Evolutionary conservation across 2,797 vertebrate species (phyloP).

Genomic region (Cynopterus sphinx): DNA sequence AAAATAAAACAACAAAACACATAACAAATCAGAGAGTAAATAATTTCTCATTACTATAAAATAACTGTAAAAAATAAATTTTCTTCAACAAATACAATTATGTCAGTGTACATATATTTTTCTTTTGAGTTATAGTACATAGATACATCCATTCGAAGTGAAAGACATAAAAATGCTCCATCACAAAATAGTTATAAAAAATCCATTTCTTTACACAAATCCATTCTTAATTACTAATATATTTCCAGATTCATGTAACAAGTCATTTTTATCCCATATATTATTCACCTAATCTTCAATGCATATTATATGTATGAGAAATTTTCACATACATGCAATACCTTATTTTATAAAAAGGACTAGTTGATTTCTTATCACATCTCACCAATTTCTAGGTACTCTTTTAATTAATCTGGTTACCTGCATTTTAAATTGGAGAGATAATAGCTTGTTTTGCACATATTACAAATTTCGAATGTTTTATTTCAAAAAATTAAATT

Average conservation of each 20-base stretch:
- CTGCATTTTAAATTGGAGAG: slow-evolving; percentile 7
- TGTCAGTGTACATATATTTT: neutral
- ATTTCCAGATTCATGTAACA: neutral
- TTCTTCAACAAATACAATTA: slow-evolving; percentile 38
- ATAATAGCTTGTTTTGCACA: neutral
- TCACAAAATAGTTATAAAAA: neutral
- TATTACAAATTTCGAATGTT: slow-evolving; percentile 31
- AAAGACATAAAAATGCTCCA: slow-evolving; percentile 1
- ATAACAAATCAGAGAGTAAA: slow-evolving; percentile 33
- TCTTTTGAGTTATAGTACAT: neutral
- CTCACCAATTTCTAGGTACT: slow-evolving; percentile 12
- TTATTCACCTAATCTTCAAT: slow-evolving; percentile 17
- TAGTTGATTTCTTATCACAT: neutral
- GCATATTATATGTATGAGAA: slow-evolving; percentile 11
- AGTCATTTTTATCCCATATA: slow-evolving; percentile 17
- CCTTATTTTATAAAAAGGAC: neutral
- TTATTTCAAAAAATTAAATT: slow-evolving; percentile 13
- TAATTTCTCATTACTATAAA: neutral
- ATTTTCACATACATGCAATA: slow-evolving; percentile 23
- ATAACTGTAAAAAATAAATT: slow-evolving; percentile 51
- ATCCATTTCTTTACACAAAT: neutral
- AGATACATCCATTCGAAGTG: neutral
- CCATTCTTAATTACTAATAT: neutral
- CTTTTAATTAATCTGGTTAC: slow-evolving; percentile 10
- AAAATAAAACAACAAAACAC: slow-evolving; percentile 75